Evolutionary conservation across 2,113 vertebrate genomes (phyloP).

Genomic region (Tor tambroides): DNA sequence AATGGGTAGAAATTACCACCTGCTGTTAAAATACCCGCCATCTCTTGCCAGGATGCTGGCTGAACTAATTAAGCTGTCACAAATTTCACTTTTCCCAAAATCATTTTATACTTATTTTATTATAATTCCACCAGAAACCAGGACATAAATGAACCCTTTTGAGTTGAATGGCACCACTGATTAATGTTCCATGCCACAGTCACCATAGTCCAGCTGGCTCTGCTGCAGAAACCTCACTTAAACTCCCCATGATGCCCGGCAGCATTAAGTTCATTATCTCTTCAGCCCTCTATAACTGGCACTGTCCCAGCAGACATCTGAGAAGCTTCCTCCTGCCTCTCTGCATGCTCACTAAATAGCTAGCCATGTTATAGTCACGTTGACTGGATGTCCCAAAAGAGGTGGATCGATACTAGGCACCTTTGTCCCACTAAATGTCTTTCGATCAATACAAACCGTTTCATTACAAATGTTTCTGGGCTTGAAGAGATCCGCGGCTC

Average conservation of each 20-base stretch:
- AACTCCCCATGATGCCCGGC: slow-evolving; percentile 14
- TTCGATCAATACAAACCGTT: slow-evolving; percentile 45
- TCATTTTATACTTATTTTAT: slow-evolving; percentile 23
- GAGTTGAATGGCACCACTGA: slow-evolving; percentile 32
- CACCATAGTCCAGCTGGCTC: slow-evolving; percentile 9
- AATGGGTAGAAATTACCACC: slow-evolving; percentile 16
- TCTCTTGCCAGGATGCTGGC: neutral
- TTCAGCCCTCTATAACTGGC: slow-evolving; percentile 6
- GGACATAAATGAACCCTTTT: slow-evolving; percentile 26
- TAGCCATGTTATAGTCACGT: slow-evolving; percentile 34
- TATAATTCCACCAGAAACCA: slow-evolving; percentile 20
- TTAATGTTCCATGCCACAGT: slow-evolving; percentile 8
- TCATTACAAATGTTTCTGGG: slow-evolving; percentile 49
- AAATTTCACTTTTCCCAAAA: neutral
- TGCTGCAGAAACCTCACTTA: slow-evolving; percentile 30
- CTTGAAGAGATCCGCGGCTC: slow-evolving; percentile 39
- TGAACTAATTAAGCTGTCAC: slow-evolving; percentile 34
- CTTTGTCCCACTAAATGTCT: slow-evolving; percentile 45
- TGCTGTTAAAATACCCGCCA: neutral
- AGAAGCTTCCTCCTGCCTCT: neutral
- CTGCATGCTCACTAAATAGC: slow-evolving; percentile 1
- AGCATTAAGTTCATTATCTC: slow-evolving; percentile 21
- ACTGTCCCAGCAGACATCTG: slow-evolving; percentile 1
- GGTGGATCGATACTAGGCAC: slow-evolving; percentile 38
- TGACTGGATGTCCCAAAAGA: slow-evolving; percentile 50